Conservation (phyloP, 2,797 vertebrate genomes). For the Urocyon cinereoargenteus region DNA sequence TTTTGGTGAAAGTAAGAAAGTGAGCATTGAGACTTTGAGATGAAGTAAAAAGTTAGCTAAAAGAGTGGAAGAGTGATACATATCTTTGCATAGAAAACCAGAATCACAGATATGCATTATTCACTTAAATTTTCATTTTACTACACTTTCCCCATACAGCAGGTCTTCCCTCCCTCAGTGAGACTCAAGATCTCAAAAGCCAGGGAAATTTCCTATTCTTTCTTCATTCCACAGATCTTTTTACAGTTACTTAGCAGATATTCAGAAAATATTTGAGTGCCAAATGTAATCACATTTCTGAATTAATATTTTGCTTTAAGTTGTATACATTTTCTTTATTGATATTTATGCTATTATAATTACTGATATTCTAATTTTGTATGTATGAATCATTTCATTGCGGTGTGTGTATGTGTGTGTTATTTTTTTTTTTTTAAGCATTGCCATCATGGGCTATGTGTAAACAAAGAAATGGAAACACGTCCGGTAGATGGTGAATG, state of each 20-base stretch:
- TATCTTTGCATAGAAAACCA: background rate
- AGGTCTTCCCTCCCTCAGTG: background rate
- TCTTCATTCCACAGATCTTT: background rate
- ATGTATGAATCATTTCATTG: background rate
- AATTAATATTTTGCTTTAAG: background rate
- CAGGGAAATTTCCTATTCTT: background rate
- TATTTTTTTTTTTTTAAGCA: constrained; percentile 88
- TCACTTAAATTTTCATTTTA: background rate
- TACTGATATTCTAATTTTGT: background rate
- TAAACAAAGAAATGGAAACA: constrained; percentile 94
- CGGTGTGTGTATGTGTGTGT: background rate
- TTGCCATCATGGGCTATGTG: constrained; percentile 95
- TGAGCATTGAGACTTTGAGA: background rate
- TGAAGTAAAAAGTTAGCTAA: background rate
- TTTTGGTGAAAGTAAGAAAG: background rate
- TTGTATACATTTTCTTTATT: background rate
- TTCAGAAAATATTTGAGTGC: background rate
- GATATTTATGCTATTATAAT: background rate
- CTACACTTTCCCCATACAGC: background rate
- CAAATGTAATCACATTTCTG: background rate
- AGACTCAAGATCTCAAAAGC: background rate
- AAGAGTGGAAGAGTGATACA: background rate
- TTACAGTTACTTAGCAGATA: background rate
- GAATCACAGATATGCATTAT: background rate
- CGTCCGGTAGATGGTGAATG: constrained; percentile 95